Percentiles rank a stretch among this genome's conserved stretches.
These are phyloP conservation scores for Nilaparvata lugens DNA, from an alignment of 1,140 invertebrate genomes.

Conservation along the genomic window DNA sequence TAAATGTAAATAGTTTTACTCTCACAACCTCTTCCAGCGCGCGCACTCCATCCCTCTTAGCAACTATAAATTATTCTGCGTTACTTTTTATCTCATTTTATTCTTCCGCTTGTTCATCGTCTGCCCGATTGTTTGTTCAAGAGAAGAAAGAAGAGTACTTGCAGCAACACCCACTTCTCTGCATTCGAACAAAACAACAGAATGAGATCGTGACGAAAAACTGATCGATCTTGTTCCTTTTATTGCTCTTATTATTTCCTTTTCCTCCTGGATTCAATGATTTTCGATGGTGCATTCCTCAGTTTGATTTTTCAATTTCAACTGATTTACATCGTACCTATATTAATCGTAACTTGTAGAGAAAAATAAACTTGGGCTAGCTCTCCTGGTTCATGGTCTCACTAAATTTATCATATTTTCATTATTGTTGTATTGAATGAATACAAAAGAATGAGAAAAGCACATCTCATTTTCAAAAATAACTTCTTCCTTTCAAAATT, in stretches of 20 bases:
- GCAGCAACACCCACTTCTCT: not conserved
- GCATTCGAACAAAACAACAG: not conserved
- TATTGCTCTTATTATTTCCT: not conserved
- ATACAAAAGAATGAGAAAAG: no score
- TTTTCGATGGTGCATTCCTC: no score
- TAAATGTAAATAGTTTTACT: slow-evolving; percentile 3
- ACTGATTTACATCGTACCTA: no score
- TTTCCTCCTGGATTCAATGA: not conserved
- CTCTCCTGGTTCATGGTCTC: no score
- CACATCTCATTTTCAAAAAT: no score
- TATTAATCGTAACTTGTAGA: no score
- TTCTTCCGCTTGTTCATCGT: not conserved
- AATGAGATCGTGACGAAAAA: not conserved
- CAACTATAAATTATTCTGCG: slow-evolving; percentile 1
- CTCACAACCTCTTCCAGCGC: not conserved
- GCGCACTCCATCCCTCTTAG: not conserved
- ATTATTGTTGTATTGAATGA: no score
- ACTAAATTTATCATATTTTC: no score
- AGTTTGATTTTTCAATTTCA: no score
- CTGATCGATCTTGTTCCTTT: not conserved
- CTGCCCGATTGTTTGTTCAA: not conserved
- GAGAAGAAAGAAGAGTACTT: not conserved
- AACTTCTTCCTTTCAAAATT: no score
- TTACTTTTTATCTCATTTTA: not conserved
- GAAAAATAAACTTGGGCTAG: no score